Percentiles rank a stretch among this genome's conserved stretches.
These are phyloP conservation scores for Oncorhynchus clarkii DNA, from an alignment of 2,113 vertebrate genomes.

Conservation along the genomic window DNA sequence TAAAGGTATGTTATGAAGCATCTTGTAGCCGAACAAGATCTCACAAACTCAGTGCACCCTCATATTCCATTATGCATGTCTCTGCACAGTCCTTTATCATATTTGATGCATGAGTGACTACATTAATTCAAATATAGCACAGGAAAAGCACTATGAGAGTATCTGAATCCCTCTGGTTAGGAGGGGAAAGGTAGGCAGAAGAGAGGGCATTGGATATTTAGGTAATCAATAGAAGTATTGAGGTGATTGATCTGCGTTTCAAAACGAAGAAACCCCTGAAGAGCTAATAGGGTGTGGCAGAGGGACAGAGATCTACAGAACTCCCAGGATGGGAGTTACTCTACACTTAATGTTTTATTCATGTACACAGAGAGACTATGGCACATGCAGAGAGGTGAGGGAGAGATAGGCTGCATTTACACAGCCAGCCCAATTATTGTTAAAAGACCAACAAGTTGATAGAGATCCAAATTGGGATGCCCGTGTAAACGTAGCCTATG, in stretches of 20 bases:
- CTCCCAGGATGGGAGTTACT: too few species aligned
- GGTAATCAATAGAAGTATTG: not conserved
- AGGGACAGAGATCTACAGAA: not conserved
- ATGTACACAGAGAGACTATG: too few species aligned
- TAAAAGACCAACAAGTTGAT: too few species aligned
- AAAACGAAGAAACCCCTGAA: not conserved
- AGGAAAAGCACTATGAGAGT: not conserved
- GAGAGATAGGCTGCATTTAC: too few species aligned
- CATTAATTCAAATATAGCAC: not conserved
- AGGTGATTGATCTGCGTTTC: constrained; percentile 4
- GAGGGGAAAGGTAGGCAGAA: not conserved
- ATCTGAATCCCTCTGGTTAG: not conserved
- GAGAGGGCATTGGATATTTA: not conserved
- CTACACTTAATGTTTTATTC: too few species aligned
- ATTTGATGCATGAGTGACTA: not conserved
- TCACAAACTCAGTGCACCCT: not conserved
- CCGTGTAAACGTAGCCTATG: too few species aligned
- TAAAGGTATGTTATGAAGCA: too few species aligned
- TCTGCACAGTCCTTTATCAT: not conserved
- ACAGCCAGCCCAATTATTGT: too few species aligned
- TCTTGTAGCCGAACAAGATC: too few species aligned
- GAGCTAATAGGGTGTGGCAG: not conserved
- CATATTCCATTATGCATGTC: not conserved
- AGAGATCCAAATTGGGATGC: too few species aligned
- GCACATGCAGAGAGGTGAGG: too few species aligned